These are phyloP conservation scores for Pogonophryne albipinna DNA, from an alignment of 2,797 vertebrate species.

Conservation along the genomic window DNA sequence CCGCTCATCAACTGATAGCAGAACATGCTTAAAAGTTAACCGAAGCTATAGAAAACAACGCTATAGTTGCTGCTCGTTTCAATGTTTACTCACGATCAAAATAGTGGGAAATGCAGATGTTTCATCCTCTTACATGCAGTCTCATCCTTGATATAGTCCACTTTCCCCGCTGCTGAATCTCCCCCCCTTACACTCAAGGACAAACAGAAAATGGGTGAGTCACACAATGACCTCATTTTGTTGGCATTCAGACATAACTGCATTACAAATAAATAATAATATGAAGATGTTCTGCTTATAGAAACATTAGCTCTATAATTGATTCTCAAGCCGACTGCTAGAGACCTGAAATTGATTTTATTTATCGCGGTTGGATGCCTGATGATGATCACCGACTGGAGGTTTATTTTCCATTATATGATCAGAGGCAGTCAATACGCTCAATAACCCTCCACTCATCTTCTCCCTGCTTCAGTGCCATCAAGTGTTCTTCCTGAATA, in stretches of 20 bases:
- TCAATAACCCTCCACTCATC: slow-evolving; percentile 39
- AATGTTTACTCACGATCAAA: neutral
- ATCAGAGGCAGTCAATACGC: slow-evolving; percentile 54
- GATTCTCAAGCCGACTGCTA: slow-evolving; percentile 26
- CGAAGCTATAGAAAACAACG: neutral
- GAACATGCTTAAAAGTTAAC: too few species aligned
- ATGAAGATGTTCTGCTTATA: slow-evolving; percentile 2
- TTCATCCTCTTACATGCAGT: neutral
- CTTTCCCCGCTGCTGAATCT: neutral
- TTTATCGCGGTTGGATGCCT: slow-evolving; percentile 13
- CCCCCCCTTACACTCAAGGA: neutral
- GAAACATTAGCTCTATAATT: slow-evolving; percentile 34
- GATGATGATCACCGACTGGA: slow-evolving; percentile 50
- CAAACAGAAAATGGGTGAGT: neutral
- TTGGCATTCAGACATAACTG: neutral
- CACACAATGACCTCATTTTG: neutral
- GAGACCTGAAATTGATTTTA: slow-evolving; percentile 45
- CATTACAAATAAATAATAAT: neutral
- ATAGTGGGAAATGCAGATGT: neutral
- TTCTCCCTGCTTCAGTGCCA: neutral
- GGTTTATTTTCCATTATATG: slow-evolving; percentile 65
- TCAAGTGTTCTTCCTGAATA: slow-evolving; percentile 10
- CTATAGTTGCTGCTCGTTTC: neutral
- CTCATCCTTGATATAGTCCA: neutral
- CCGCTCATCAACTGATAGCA: neutral